phyloP scores from a whole-genome alignment of 2,797 vertebrate species.

The Typhlichthys subterraneus region DNA sequence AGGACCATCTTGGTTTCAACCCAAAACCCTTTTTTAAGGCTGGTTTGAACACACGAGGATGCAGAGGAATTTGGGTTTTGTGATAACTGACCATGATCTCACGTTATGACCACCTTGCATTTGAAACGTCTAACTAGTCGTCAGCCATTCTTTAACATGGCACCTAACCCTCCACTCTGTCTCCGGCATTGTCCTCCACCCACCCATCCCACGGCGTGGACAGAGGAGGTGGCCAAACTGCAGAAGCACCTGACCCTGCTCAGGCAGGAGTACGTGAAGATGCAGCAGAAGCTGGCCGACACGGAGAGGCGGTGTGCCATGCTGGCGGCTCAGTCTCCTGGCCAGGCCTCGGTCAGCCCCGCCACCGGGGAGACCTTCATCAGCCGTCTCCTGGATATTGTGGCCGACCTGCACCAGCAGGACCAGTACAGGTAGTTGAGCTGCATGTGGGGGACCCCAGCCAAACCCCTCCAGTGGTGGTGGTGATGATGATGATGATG shows the following conservation, averaged over 20 bases:
- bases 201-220: neutral
- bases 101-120: neutral
- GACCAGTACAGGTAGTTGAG: constrained; percentile 91
- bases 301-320: constrained; percentile 90
- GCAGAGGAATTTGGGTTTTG: neutral
- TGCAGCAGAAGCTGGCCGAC: constrained; percentile 96
- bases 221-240: constrained; percentile 99
- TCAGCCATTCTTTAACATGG: neutral
- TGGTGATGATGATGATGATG: no score
- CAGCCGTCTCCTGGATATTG: constrained; percentile 89
- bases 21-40: neutral
- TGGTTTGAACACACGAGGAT: neutral
- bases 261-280: constrained; percentile 97
- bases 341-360: constrained; percentile 65
- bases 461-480: no score
- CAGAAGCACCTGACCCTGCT: constrained; percentile 97
- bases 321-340: constrained; percentile 83
- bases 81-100: neutral
- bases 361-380: constrained; percentile 87
- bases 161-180: constrained; percentile 17
- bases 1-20: no score
- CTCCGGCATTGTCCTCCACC: constrained; percentile 12
- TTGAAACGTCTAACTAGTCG: neutral
- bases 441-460: neutral
- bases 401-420: constrained; percentile 89